Conservation (phyloP, 2,113 vertebrate genomes). For the Ancistrus triradiatus region DNA sequence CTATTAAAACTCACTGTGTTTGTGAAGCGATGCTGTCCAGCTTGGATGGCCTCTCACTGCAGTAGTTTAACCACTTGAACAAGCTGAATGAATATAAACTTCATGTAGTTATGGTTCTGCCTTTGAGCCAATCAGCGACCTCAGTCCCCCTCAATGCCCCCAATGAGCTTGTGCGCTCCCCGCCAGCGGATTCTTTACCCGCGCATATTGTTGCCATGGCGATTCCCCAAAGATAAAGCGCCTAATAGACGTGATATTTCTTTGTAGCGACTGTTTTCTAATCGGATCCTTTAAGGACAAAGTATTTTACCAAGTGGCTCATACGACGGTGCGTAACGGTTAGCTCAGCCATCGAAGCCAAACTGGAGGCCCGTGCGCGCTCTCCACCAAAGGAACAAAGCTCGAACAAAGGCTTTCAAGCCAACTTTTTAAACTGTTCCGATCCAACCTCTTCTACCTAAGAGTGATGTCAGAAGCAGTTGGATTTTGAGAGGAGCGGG, state of each 20-base stretch:
- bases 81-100: constrained; percentile 97
- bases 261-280: constrained; percentile 45
- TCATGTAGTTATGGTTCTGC: constrained; percentile 86
- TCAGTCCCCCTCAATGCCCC: constrained; percentile 91
- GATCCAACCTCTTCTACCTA: constrained; percentile 49
- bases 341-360: constrained; percentile 3
- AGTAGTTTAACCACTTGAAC: constrained; percentile 80
- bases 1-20: constrained; percentile 18
- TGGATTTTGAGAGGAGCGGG: constrained; percentile 69
- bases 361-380: constrained; percentile 61
- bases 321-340: constrained; percentile 52
- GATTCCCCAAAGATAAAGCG: constrained; percentile 78
- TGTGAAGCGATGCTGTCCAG: constrained; percentile 23
- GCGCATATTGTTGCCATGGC: constrained; percentile 97
- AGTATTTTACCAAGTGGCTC: constrained; percentile 34
- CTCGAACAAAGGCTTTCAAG: constrained; percentile 49
- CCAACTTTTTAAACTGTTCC: constrained; percentile 61
- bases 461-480: constrained; percentile 81
- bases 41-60: constrained; percentile 48
- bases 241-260: constrained; percentile 61
- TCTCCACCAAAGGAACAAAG: constrained; percentile 70
- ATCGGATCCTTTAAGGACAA: constrained; percentile 28
- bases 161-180: constrained; percentile 89
- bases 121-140: constrained; percentile 98
- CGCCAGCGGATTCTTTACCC: constrained; percentile 95